A percentile compares a stretch with the other conserved stretches of the same genome.
These are phyloP conservation scores for Mesocentrotus franciscanus DNA, from an alignment of 53 echinoderm and acorn worm genomes.

Conservation along the genomic window DNA sequence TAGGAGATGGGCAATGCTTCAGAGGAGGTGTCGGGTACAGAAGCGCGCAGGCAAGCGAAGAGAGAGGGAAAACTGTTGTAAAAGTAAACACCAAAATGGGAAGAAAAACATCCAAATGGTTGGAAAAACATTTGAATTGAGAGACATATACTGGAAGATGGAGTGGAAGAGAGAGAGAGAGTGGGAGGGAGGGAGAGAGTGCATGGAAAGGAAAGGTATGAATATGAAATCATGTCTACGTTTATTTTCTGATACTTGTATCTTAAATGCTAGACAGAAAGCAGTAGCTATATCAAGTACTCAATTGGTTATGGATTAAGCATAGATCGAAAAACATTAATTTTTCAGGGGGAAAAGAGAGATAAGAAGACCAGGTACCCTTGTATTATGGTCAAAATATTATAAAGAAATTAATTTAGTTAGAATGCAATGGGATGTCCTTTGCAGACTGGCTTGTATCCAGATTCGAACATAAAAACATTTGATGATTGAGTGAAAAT, in stretches of 20 bases:
- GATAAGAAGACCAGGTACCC: too few species aligned
- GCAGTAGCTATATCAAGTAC: not conserved
- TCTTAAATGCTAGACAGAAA: not conserved
- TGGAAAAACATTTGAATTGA: constrained; percentile 57
- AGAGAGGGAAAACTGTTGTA: constrained; percentile 11
- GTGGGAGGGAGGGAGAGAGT: not conserved
- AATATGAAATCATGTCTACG: not conserved
- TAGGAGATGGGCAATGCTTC: not conserved
- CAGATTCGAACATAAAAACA: not conserved
- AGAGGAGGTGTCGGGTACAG: constrained; percentile 29
- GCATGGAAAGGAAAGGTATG: not conserved
- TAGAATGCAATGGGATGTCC: not conserved
- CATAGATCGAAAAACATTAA: too few species aligned
- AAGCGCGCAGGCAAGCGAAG: not conserved
- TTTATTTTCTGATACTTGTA: not conserved
- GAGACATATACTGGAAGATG: not conserved
- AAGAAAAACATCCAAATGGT: constrained; percentile 65
- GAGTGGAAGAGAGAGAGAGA: not conserved
- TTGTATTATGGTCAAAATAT: too few species aligned
- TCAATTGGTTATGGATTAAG: not conserved
- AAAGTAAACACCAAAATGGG: constrained; percentile 54
- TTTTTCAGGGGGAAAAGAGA: not conserved
- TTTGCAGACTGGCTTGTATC: not conserved
- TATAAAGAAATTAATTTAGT: not conserved
- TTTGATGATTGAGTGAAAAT: not conserved